Evolutionary conservation across 2,888 invertebrate genomes (phyloP).

Genomic region (Lasius platythorax): DNA sequence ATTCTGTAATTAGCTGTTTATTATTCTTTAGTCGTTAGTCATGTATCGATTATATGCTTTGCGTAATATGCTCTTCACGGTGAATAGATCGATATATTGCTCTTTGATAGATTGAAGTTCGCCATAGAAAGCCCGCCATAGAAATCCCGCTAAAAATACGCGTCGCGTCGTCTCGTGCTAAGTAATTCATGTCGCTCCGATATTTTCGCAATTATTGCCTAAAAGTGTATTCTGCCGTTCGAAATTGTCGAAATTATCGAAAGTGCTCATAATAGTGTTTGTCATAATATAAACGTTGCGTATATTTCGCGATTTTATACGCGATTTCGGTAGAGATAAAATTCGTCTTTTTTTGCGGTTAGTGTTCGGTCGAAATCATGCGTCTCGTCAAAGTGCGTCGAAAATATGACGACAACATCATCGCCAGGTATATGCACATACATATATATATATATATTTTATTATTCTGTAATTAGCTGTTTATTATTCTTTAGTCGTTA

Average conservation of each 20-base stretch:
- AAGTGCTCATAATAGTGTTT: not conserved
- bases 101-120: not conserved
- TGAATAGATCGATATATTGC: not conserved
- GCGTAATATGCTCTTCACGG: too few relatives aligned
- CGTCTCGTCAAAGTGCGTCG: not conserved
- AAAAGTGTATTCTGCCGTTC: not conserved
- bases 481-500: too few relatives aligned
- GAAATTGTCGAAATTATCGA: not conserved
- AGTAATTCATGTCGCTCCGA: not conserved
- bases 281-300: not conserved
- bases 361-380: not conserved
- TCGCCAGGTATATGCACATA: not conserved
- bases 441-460: not conserved
- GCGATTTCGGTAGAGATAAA: not conserved
- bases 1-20: too few relatives aligned
- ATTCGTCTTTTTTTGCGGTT: not conserved
- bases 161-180: not conserved
- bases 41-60: too few relatives aligned
- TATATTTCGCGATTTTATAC: not conserved
- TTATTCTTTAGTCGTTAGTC: too few relatives aligned
- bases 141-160: not conserved
- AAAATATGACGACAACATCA: not conserved
- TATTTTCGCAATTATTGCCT: not conserved
- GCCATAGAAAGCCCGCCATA: not conserved
- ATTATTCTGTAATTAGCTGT: too few relatives aligned